Conservation (phyloP, 2,888 invertebrate species). For the Heliconius erato region DNA sequence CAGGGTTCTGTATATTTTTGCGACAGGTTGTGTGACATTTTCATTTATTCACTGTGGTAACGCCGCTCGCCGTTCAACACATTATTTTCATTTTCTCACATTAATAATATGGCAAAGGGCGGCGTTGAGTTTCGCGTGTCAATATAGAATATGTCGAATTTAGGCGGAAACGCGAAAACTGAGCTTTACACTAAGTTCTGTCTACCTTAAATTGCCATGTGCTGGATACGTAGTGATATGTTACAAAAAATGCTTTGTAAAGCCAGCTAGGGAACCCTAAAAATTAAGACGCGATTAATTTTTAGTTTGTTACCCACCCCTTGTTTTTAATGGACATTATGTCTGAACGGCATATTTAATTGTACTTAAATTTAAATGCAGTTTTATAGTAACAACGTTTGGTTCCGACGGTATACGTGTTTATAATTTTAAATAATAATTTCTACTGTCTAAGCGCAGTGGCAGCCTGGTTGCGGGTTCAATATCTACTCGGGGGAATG, state of each 20-base stretch:
- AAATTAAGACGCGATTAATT: slow-evolving; percentile 41
- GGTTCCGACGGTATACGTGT: neutral
- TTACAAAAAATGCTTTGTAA: neutral
- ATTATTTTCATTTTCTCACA: no score
- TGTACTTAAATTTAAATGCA: slow-evolving; percentile 11
- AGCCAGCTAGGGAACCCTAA: slow-evolving; percentile 16
- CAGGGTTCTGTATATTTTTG: neutral
- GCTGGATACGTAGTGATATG: no score
- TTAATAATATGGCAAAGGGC: no score
- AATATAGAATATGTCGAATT: no score
- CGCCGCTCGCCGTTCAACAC: no score
- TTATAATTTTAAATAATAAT: neutral
- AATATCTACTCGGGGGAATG: neutral
- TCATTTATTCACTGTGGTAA: no score
- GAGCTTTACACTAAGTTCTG: no score
- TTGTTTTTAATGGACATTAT: slow-evolving; percentile 22
- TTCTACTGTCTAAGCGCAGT: neutral
- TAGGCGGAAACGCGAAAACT: no score
- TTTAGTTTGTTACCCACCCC: slow-evolving; percentile 44
- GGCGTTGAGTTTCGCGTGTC: no score
- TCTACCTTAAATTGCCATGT: no score
- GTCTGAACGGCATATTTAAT: slow-evolving; percentile 5
- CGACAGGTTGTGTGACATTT: no score
- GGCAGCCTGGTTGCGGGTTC: neutral
- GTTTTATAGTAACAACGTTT: neutral